Evolutionary conservation across 2,797 vertebrate genomes (phyloP).

Genomic region (Cygnus olor): DNA sequence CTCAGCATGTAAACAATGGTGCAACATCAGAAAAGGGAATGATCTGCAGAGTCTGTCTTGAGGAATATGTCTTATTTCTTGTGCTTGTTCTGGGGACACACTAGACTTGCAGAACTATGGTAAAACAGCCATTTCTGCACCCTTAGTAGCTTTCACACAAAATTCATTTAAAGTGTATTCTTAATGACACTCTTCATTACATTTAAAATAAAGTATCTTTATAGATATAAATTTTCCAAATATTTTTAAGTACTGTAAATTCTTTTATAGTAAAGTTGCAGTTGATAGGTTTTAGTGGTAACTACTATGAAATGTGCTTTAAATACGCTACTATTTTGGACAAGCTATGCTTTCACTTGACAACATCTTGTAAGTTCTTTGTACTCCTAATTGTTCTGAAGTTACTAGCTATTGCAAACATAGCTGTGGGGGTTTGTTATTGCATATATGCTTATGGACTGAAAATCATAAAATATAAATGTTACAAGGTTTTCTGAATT

Average conservation of each 20-base stretch:
- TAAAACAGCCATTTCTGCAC: background rate
- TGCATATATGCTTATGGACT: background rate
- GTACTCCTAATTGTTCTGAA: background rate
- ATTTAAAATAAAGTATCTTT: background rate
- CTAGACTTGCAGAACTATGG: background rate
- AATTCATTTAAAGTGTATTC: background rate
- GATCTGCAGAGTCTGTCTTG: background rate
- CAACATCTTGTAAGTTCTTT: background rate
- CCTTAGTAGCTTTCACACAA: background rate
- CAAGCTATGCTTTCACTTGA: accelerated
- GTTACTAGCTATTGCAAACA: background rate
- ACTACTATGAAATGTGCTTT: background rate
- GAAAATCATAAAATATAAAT: background rate
- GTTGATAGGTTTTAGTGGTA: background rate
- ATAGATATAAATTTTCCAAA: background rate
- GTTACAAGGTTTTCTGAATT: background rate
- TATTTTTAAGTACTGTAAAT: background rate
- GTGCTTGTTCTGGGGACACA: background rate
- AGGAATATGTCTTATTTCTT: background rate
- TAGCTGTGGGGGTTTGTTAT: too few species aligned
- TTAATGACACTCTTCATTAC: background rate
- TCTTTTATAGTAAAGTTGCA: background rate
- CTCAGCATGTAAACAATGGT: background rate
- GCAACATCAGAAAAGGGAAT: background rate
- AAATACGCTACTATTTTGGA: background rate